These are phyloP conservation scores for Lampris incognitus DNA, from an alignment of 2,113 vertebrate species.

Conservation along the genomic window DNA sequence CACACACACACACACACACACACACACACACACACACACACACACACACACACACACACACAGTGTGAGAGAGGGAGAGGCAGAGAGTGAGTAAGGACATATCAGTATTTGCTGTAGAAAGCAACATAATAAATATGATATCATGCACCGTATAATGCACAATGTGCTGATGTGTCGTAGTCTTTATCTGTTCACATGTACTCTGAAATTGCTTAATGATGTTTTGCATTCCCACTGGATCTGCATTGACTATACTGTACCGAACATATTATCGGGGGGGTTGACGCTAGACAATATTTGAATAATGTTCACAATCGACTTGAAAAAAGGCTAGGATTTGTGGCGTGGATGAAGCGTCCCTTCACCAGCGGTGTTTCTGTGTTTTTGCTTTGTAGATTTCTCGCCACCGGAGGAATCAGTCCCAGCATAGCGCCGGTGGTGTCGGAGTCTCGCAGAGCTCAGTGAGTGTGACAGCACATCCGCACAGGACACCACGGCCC, in stretches of 20 bases:
- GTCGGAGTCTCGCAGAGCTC: constrained; percentile 74
- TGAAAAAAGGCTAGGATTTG: not conserved
- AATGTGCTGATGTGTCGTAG: not conserved
- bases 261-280: no score
- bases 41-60: not conserved
- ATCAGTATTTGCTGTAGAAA: no score
- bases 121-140: not conserved
- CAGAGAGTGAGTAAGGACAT: no score
- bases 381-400: constrained; percentile 79
- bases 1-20: constrained; percentile 3
- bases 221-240: not conserved
- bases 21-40: constrained; percentile 1
- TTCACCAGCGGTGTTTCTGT: constrained; percentile 20
- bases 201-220: not conserved
- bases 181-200: not conserved
- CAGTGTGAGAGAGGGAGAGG: no score
- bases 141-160: not conserved
- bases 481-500: not conserved
- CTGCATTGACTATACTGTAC: not conserved
- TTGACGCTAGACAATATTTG: not conserved
- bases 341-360: not conserved
- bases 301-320: not conserved
- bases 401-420: constrained; percentile 92
- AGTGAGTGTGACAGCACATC: constrained; percentile 68
- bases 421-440: constrained; percentile 86